Conservation (phyloP, 2,797 vertebrate genomes). For the Macropodus opercularis region DNA sequence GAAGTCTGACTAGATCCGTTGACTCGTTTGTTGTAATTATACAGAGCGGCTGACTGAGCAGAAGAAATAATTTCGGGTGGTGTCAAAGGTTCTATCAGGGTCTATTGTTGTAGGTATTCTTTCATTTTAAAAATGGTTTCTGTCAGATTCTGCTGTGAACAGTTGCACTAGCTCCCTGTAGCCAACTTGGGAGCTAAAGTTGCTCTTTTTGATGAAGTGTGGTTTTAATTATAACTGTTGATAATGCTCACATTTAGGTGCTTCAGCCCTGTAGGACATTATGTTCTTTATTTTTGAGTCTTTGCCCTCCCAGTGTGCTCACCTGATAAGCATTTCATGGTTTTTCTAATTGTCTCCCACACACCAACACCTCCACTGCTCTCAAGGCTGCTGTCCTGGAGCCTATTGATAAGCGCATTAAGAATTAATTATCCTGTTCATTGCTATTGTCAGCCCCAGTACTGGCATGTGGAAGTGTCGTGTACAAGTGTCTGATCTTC, state of each 20-base stretch:
- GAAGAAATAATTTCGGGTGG: conserved; percentile 42
- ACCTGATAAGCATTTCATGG: conserved; percentile 71
- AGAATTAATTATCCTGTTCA: conserved; percentile 77
- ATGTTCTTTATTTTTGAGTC: conserved; percentile 41
- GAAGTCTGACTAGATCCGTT: conserved; percentile 33
- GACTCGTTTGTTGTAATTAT: conserved; percentile 66
- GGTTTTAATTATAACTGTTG: conserved; percentile 66
- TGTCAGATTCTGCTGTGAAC: conserved; percentile 8
- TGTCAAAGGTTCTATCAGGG: conserved; percentile 41
- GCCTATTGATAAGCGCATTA: conserved; percentile 76
- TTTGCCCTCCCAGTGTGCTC: conserved; percentile 57
- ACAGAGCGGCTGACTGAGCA: conserved; percentile 29
- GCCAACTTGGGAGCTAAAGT: conserved; percentile 37
- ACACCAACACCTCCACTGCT: conserved; percentile 61
- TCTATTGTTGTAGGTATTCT: conserved; percentile 22
- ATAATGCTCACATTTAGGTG: conserved; percentile 49
- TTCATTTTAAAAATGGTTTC: conserved; percentile 46
- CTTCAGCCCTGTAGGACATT: conserved; percentile 60
- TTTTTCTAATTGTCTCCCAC: conserved; percentile 73
- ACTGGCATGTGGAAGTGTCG: conserved; percentile 56
- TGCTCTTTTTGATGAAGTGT: conserved; percentile 55
- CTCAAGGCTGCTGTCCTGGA: conserved; percentile 64
- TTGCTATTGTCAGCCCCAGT: conserved; percentile 57
- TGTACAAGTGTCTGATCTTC: conserved; percentile 57
- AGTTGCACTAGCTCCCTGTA: conserved; percentile 8